A percentile compares a stretch with the other conserved stretches of the same genome.
Evolutionary conservation across 1,140 invertebrate genomes (phyloP).

Genomic region (Pseudomyrmex flavicornis): DNA sequence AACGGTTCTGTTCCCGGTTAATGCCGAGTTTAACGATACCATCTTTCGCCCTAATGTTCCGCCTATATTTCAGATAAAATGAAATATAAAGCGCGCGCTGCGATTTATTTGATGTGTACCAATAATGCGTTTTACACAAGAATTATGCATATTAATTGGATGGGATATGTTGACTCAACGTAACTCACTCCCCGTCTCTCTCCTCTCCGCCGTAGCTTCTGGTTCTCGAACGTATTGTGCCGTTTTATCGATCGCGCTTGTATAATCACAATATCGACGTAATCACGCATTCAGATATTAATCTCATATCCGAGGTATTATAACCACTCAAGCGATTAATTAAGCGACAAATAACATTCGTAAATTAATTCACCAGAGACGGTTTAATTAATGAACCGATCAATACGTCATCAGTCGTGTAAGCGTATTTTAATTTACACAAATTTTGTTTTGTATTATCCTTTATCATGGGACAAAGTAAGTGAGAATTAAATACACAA

Average conservation of each 20-base stretch:
- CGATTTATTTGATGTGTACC: constrained; percentile 38
- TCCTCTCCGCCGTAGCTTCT: not conserved
- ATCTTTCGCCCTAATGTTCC: constrained; percentile 28
- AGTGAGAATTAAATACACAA: too few relatives aligned
- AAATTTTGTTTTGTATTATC: too few relatives aligned
- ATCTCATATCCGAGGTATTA: constrained; percentile 63
- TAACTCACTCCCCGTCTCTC: not conserved
- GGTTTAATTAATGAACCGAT: constrained; percentile 50
- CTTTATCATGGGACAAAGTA: too few relatives aligned
- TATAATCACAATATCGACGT: constrained; percentile 56
- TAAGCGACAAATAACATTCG: constrained; percentile 57
- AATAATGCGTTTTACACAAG: constrained; percentile 29
- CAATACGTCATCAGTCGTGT: constrained; percentile 37
- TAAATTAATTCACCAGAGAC: constrained; percentile 40
- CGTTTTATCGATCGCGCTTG: constrained; percentile 42
- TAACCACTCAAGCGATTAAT: constrained; percentile 66
- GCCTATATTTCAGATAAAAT: constrained; percentile 14
- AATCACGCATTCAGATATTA: constrained; percentile 58
- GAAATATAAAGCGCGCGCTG: constrained; percentile 24
- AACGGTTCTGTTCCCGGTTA: constrained; percentile 70
- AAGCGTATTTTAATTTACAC: not conserved
- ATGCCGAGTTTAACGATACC: constrained; percentile 44
- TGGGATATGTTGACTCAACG: constrained; percentile 10
- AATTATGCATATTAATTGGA: constrained; percentile 27
- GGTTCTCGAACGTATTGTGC: constrained; percentile 20